Conservation (phyloP, 1,140 invertebrate species). For the Palaemon carinicauda region DNA sequence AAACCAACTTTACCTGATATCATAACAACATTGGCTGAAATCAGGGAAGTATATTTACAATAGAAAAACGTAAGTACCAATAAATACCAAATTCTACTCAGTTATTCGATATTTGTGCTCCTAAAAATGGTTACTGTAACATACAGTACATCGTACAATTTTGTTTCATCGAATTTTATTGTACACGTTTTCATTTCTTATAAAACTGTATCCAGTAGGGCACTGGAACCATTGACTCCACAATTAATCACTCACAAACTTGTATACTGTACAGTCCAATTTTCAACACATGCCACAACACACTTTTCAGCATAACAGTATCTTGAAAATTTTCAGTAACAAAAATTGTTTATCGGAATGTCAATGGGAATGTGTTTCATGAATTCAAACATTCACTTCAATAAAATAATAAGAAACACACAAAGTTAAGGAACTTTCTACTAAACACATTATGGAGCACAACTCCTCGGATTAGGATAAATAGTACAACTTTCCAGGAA, state of each 20-base stretch:
- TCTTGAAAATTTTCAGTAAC: too few relatives aligned
- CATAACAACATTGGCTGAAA: too few relatives aligned
- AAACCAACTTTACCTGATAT: too few relatives aligned
- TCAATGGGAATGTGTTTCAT: not conserved
- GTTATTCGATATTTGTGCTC: too few relatives aligned
- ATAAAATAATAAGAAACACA: conserved; percentile 14
- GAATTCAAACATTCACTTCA: not conserved
- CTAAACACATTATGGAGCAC: conserved; percentile 38
- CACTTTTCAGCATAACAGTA: not conserved
- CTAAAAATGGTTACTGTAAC: too few relatives aligned
- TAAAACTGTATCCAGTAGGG: too few relatives aligned
- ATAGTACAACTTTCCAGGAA: too few relatives aligned
- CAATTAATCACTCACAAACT: too few relatives aligned
- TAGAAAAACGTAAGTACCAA: not conserved
- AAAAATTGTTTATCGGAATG: not conserved
- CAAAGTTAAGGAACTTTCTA: conserved; percentile 35
- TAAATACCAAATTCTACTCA: not conserved
- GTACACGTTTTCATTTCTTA: too few relatives aligned
- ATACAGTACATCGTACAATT: too few relatives aligned
- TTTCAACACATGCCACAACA: conserved; percentile 15
- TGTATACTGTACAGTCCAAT: not conserved
- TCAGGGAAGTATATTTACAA: not conserved
- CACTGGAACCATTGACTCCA: too few relatives aligned
- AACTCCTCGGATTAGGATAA: not conserved
- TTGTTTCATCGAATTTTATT: too few relatives aligned